Base-by-base conservation (phyloP, 2,888 invertebrate genomes). In the Synergus laeviventris region DNA sequence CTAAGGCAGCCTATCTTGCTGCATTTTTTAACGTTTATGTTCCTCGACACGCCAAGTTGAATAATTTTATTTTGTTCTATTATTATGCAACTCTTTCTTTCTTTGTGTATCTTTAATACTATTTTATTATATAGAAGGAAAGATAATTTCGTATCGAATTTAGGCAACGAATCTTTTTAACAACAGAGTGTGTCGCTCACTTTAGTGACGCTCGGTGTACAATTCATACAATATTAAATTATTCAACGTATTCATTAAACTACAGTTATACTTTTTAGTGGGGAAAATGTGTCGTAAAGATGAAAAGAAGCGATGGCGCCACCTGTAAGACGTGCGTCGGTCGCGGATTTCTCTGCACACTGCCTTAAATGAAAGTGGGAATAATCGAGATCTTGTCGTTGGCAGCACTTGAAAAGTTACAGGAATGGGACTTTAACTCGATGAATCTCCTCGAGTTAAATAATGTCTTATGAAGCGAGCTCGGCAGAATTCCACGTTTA, bases 171-270 rank as follows among this genome's bases (percentile, higher is more conserved):
- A 59, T 39, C 14, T 75, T 54, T 64, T 70, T 66, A 7, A 66
- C 64, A 54, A 38, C 61, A 74, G n/a, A 74, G 74, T 59, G 59
- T 38, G 24, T 45, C 49, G 64, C 59, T 62, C 42, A 77, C 42
- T 14, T 42, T 64, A 77, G 73, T 49, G 75, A 73, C 36, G 42
- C 49, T 49, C 7, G n/a, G 18, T 45, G 38, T 56, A 73, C 59
- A 61, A 62, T 54, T 39, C 62, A 45, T 73, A 61, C 64, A 56
- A 76, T 79, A 78, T 81, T 75, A 78, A 81, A 81, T 81, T 79
- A 81, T 81, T 79, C 79, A 81, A 79, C 77, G 78, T 79, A 79
- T 79, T 79, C 79, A 81, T 81, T 77, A 78, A 76, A 79, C 76
- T 76, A 60, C 66, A 59, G 78, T 74, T 81, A 76, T 54, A 60